phyloP scores from a whole-genome alignment of 2,113 vertebrate genomes.

The Sapajus apella region DNA sequence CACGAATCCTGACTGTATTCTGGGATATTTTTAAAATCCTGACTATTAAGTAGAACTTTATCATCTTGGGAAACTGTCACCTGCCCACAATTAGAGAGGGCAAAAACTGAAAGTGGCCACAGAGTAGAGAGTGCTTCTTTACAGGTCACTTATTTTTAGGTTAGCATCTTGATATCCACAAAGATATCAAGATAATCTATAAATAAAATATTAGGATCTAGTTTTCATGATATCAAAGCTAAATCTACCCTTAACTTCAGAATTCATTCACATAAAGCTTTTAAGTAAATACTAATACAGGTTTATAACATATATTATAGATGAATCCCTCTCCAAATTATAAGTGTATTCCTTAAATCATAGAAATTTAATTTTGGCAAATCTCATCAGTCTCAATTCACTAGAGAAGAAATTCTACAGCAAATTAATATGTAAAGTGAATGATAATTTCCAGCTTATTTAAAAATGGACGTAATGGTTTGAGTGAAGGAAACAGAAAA shows the following conservation, averaged over 20 bases:
- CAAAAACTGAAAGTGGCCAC: slow-evolving; percentile 34
- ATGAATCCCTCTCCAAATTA: slow-evolving; percentile 24
- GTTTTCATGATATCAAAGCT: slow-evolving; percentile 52
- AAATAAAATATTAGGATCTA: slow-evolving; percentile 53
- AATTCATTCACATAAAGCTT: slow-evolving; percentile 57
- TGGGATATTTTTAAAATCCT: slow-evolving; percentile 75
- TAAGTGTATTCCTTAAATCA: slow-evolving; percentile 14
- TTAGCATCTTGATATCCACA: neutral
- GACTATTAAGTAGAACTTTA: slow-evolving; percentile 75
- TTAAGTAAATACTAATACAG: slow-evolving; percentile 42
- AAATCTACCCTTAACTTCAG: slow-evolving; percentile 60
- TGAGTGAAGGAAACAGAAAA: neutral
- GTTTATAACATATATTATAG: slow-evolving; percentile 31
- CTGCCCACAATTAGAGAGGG: slow-evolving; percentile 63
- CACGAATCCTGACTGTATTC: slow-evolving; percentile 70
- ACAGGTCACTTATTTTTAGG: slow-evolving; percentile 40
- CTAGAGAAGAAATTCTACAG: slow-evolving; percentile 31
- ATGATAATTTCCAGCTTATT: neutral
- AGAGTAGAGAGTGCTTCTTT: neutral
- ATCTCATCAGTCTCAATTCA: slow-evolving; percentile 47
- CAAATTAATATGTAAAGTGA: slow-evolving; percentile 33
- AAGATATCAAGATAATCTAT: neutral
- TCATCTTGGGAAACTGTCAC: slow-evolving; percentile 72
- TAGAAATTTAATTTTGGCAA: slow-evolving; percentile 37
- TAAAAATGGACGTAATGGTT: neutral